Percentiles rank a stretch among this genome's conserved stretches.
Evolutionary conservation across 2,888 invertebrate species (phyloP).

Genomic region (Volucella bombylans): DNA sequence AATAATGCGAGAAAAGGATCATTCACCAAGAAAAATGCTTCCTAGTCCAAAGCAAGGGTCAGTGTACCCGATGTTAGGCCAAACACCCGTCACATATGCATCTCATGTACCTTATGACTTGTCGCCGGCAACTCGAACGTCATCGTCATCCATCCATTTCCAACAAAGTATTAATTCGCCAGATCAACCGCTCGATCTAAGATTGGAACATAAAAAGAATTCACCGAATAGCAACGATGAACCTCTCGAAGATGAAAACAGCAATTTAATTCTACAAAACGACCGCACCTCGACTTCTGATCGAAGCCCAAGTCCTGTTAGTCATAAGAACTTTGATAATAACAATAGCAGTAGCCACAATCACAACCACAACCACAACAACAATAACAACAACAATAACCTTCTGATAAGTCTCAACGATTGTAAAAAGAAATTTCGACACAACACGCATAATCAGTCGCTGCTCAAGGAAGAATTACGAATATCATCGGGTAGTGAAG

Average conservation of each 20-base stretch:
- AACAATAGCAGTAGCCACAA: slow-evolving; percentile 73
- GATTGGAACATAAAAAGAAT: slow-evolving; percentile 91
- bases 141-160: slow-evolving; percentile 79
- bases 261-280: slow-evolving; percentile 86
- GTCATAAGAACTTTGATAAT: slow-evolving; percentile 75
- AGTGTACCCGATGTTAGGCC: slow-evolving; percentile 87
- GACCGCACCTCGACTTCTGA: slow-evolving; percentile 71
- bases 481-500: slow-evolving; percentile 60
- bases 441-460: slow-evolving; percentile 63
- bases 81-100: slow-evolving; percentile 83
- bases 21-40: slow-evolving; percentile 94
- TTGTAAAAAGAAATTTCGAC: slow-evolving; percentile 72
- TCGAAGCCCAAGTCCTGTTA: slow-evolving; percentile 84
- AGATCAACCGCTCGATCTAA: slow-evolving; percentile 94
- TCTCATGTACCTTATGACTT: slow-evolving; percentile 88
- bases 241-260: slow-evolving; percentile 91
- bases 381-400: slow-evolving; percentile 70
- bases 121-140: slow-evolving; percentile 81
- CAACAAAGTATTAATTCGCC: slow-evolving; percentile 76
- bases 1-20: slow-evolving; percentile 95
- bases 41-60: slow-evolving; percentile 89
- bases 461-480: slow-evolving; percentile 72
- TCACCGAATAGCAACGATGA: slow-evolving; percentile 76
- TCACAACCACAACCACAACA: slow-evolving; percentile 76
- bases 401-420: slow-evolving; percentile 67